phyloP scores from a whole-genome alignment of 2,113 vertebrate genomes.

The Lophura nycthemera region DNA sequence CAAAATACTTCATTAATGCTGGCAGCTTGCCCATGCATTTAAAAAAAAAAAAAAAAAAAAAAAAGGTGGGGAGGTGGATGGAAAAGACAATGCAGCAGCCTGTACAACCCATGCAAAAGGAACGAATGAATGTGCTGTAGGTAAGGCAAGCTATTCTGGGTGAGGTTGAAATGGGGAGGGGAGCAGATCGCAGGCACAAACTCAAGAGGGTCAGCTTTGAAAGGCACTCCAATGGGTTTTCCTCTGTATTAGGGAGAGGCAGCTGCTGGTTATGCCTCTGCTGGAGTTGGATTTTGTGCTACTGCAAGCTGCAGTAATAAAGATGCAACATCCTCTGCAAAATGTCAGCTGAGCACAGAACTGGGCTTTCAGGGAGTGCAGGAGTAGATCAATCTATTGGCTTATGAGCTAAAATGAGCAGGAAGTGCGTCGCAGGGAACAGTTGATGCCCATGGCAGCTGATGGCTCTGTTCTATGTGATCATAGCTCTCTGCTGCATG shows the following conservation, averaged over 20 bases:
- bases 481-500: fast-evolving
- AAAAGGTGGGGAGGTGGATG: neutral
- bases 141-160: neutral
- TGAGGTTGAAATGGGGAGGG: neutral
- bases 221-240: neutral
- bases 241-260: neutral
- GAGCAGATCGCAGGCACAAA: neutral
- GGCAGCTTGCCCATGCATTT: neutral
- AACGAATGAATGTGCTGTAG: neutral
- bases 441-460: fast-evolving
- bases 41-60: no score
- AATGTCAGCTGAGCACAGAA: neutral
- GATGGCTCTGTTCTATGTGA: neutral
- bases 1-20: neutral
- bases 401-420: neutral
- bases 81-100: neutral
- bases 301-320: neutral
- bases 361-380: neutral
- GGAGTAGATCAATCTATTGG: neutral
- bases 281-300: neutral
- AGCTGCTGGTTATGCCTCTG: neutral
- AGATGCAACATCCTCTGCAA: neutral
- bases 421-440: neutral
- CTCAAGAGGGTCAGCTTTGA: neutral
- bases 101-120: neutral